Base-by-base conservation (phyloP, 2,797 vertebrate species). In the Ibycter americanus region DNA sequence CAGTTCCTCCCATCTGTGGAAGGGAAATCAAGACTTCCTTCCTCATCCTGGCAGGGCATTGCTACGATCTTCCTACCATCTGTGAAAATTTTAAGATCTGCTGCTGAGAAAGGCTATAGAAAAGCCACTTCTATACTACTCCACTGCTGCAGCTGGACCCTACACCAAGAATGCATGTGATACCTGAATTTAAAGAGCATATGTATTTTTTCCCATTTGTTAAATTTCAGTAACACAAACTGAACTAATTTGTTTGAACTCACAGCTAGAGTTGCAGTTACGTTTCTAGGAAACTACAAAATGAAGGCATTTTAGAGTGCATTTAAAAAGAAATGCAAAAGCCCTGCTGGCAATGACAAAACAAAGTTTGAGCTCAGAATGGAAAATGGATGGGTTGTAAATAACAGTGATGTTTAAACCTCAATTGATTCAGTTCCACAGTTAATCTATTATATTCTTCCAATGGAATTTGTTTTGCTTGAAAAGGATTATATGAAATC, bases 381-480 rank as follows among this genome's bases (percentile, higher is more conserved):
- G 59, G 44, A 77, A 97, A 93, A 84, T 8, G 68, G 74, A 87
- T 77, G 83, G 58, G 82, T 52, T 89, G 90, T 72, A 85, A 97
- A 96, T 77, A 83, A 90, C 72, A 88, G 31, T 17, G 38, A 95
- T 83, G 73, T 88, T 80, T 96, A 93, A 93, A 66, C 68, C 47
- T 82, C 81, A 31, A 71, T 71, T 93, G 96, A 86, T 95, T 81
- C 83, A 32, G 73, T 72, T 52, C 68, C 76, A 70, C n/a, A 65
- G 90, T 94, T 93, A 82, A 96, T 92, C 91, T 89, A 49, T 79
- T 82, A 93, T 90, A 79, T 62, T 97, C 92, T 88, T 87, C 77
- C 84, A 86, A 18, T 84, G 93, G 80, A 94, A 95, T 94, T 97
- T 93, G 84, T 95, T 95, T 94, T 95, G 91, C 97, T 96, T 95